Conservation (phyloP, 2,888 invertebrate genomes). For the Phania funesta region DNA sequence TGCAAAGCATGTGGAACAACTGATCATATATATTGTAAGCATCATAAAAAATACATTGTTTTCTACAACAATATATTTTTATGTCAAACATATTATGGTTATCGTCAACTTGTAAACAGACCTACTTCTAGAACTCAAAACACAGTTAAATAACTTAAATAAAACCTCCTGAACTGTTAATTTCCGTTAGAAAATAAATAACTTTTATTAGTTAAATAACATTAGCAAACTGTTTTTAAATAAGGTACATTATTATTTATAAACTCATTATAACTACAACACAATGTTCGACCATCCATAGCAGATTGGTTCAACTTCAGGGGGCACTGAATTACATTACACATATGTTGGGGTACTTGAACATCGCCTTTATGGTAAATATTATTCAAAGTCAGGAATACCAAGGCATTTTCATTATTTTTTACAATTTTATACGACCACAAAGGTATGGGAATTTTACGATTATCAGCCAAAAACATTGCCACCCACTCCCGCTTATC, state of each 20-base stretch:
- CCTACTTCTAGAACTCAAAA: too few relatives aligned
- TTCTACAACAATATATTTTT: too few relatives aligned
- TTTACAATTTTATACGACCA: slow-evolving; percentile 56
- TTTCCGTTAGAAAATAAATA: too few relatives aligned
- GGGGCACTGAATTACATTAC: not conserved
- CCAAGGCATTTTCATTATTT: not conserved
- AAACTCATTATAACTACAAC: slow-evolving; percentile 36
- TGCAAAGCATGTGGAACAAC: too few relatives aligned
- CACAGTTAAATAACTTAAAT: too few relatives aligned
- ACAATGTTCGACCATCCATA: slow-evolving; percentile 21
- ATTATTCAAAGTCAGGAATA: slow-evolving; percentile 55
- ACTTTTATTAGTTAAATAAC: not conserved
- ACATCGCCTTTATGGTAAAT: slow-evolving; percentile 13
- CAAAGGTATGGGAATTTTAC: slow-evolving; percentile 51
- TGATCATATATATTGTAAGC: too few relatives aligned
- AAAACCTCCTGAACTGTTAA: too few relatives aligned
- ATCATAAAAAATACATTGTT: too few relatives aligned
- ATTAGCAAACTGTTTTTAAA: slow-evolving; percentile 24
- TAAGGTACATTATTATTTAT: slow-evolving; percentile 23
- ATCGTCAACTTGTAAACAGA: too few relatives aligned
- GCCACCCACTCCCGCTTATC: not conserved
- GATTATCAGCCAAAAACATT: slow-evolving; percentile 41
- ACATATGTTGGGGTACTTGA: not conserved
- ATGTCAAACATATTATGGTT: too few relatives aligned
- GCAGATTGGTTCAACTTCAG: not conserved